Evolutionary conservation across 2,888 invertebrate species (phyloP).

Genomic region (Stenoptilia bipunctidactyla): DNA sequence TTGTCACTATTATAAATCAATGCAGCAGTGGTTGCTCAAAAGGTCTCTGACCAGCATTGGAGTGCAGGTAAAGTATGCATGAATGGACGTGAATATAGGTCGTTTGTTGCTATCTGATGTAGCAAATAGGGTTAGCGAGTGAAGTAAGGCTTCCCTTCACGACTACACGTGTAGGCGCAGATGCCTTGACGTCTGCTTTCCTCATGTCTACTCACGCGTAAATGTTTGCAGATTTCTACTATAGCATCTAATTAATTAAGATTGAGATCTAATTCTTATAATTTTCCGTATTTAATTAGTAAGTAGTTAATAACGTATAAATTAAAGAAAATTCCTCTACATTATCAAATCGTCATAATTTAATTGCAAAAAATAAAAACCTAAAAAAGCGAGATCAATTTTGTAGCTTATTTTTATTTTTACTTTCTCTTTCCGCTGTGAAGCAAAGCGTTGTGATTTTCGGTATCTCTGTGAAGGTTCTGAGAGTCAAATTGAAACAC

Average conservation of each 20-base stretch:
- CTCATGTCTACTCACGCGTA: slow-evolving; percentile 35
- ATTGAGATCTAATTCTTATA: no score
- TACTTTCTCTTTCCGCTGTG: no score
- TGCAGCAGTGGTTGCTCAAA: background rate
- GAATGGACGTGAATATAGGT: slow-evolving; percentile 31
- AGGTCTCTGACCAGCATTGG: slow-evolving; percentile 4
- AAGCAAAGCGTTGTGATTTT: no score
- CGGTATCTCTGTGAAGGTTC: no score
- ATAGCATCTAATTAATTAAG: no score
- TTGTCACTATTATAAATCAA: background rate
- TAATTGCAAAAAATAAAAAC: no score
- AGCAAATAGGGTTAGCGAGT: slow-evolving; percentile 48
- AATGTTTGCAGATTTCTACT: slow-evolving; percentile 13
- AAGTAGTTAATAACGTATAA: no score
- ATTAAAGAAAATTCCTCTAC: no score
- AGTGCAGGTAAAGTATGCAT: slow-evolving; percentile 10
- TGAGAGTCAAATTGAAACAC: background rate
- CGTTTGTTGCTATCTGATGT: slow-evolving; percentile 28
- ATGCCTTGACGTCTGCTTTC: slow-evolving; percentile 27
- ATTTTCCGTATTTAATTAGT: no score
- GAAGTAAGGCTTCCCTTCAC: slow-evolving; percentile 42
- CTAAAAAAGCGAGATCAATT: no score
- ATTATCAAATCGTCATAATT: no score
- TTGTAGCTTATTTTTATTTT: no score
- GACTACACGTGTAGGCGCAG: slow-evolving; percentile 30